Conservation (phyloP, 2,797 vertebrate species). For the Momotus momota region DNA sequence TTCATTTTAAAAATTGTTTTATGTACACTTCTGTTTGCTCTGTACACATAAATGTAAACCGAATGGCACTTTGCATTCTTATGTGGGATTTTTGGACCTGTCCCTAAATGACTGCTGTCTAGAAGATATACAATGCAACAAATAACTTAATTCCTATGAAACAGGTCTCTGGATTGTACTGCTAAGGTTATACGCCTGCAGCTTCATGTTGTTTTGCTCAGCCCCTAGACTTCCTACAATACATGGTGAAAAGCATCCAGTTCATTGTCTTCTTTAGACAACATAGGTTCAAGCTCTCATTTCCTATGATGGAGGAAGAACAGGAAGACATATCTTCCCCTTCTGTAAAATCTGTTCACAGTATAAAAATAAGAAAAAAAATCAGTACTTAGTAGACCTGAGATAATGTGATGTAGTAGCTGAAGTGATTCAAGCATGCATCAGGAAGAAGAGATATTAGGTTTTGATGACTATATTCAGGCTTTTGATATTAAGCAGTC, state of each 20-base stretch:
- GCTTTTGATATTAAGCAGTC: not conserved
- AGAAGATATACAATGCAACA: not conserved
- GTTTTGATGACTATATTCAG: constrained; percentile 8
- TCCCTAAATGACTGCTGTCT: not conserved
- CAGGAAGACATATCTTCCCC: not conserved
- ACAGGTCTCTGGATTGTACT: not conserved
- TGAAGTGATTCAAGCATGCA: constrained; percentile 6
- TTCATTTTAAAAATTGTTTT: not conserved
- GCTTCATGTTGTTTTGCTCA: not conserved
- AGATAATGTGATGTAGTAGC: constrained; percentile 7
- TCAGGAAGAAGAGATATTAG: not conserved
- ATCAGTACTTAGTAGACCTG: not conserved
- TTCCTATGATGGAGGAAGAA: not conserved
- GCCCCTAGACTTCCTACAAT: not conserved
- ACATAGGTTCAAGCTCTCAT: not conserved
- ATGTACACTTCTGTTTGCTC: not conserved
- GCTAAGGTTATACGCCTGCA: not conserved
- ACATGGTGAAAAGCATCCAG: not conserved
- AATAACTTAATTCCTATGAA: not conserved
- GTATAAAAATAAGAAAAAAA: not conserved
- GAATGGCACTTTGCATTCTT: not conserved
- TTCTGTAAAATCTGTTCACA: not conserved
- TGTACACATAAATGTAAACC: not conserved
- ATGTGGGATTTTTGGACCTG: not conserved
- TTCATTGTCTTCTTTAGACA: not conserved